These are phyloP conservation scores for Scaptomyza graminum DNA, from an alignment of 1,140 invertebrate genomes.

Conservation along the genomic window DNA sequence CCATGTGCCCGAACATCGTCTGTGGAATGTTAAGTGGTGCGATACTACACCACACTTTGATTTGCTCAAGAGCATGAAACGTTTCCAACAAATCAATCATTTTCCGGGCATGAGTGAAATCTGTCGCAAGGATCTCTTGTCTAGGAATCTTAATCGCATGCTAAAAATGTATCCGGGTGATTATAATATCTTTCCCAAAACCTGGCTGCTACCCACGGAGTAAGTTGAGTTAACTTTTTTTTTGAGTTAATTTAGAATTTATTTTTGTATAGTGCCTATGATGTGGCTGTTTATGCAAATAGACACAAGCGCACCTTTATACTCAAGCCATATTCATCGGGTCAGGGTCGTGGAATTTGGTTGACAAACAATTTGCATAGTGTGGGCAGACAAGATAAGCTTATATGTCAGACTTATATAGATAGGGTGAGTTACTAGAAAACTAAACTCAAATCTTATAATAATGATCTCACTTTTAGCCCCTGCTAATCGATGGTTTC, in stretches of 20 bases:
- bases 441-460: not conserved
- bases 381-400: constrained; percentile 90
- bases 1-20: constrained; percentile 63
- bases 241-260: not conserved
- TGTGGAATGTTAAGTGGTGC: constrained; percentile 96
- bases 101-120: constrained; percentile 96
- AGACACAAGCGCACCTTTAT: constrained; percentile 91
- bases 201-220: constrained; percentile 96
- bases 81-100: constrained; percentile 95
- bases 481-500: constrained; percentile 96
- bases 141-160: constrained; percentile 94
- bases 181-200: constrained; percentile 95
- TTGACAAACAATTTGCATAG: constrained; percentile 90
- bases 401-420: constrained; percentile 93
- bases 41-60: constrained; percentile 92
- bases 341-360: constrained; percentile 94
- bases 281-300: constrained; percentile 71
- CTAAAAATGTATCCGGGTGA: constrained; percentile 93
- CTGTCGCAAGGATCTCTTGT: constrained; percentile 93
- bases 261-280: constrained; percentile 56
- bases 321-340: constrained; percentile 93
- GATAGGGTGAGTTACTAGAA: constrained; percentile 80
- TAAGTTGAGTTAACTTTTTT: constrained; percentile 82
- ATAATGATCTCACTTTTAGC: constrained; percentile 81
- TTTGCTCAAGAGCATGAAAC: constrained; percentile 93